A percentile compares a stretch with the other conserved stretches of the same genome.
phyloP scores from a whole-genome alignment of 23 tunicate genomes.

The Diplosoma virens region DNA sequence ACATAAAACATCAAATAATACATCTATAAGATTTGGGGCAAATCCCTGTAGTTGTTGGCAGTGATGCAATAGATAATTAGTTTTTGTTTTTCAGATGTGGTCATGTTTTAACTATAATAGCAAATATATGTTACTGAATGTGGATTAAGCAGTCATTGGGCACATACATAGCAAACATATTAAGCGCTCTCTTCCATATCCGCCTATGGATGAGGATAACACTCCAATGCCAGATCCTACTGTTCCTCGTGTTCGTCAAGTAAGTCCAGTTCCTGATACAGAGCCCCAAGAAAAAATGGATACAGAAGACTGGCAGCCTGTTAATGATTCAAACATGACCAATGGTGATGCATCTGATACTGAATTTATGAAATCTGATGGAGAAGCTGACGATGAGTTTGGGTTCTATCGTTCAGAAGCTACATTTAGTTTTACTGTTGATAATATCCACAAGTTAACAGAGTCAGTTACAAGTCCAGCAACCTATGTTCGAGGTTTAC shows the following conservation, averaged over 20 bases:
- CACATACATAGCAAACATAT: conserved; percentile 87
- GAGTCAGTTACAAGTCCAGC: conserved; percentile 77
- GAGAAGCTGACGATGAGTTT: conserved; percentile 74
- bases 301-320: conserved; percentile 36
- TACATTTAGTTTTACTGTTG: conserved; percentile 73
- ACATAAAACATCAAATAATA: too few species aligned
- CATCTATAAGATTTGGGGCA: too few species aligned
- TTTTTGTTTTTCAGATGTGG: too few species aligned
- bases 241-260: conserved; percentile 16
- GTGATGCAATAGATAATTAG: too few species aligned
- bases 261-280: conserved; percentile 6
- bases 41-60: too few species aligned
- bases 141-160: conserved; percentile 96
- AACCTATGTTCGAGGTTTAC: conserved; percentile 82
- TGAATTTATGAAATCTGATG: conserved; percentile 56
- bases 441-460: conserved; percentile 73
- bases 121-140: conserved; percentile 3
- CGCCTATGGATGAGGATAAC: conserved; percentile 67
- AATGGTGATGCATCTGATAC: conserved; percentile 65
- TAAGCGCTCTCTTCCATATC: conserved; percentile 68
- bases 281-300: conserved; percentile 51
- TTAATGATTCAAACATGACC: conserved; percentile 24
- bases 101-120: too few species aligned
- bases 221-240: conserved; percentile 55
- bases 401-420: conserved; percentile 92